phyloP scores from a whole-genome alignment of 2,888 invertebrate genomes.

The Hedya salicella region DNA sequence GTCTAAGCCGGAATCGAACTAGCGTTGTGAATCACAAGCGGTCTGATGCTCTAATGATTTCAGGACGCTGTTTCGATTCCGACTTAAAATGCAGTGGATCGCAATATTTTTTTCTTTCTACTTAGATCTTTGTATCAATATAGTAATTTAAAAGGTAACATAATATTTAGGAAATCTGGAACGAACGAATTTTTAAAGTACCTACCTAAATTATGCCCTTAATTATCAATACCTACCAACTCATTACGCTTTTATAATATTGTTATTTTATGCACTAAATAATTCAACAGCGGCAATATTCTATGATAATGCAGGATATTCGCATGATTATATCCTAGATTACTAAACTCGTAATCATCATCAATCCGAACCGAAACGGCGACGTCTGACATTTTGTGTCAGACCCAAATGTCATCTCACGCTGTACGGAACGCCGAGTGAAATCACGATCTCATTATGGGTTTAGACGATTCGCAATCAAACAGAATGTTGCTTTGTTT shows the following conservation, averaged over 20 bases:
- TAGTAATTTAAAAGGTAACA: too few relatives aligned
- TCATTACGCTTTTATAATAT: not conserved
- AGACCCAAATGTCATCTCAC: slow-evolving; percentile 41
- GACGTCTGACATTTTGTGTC: slow-evolving; percentile 38
- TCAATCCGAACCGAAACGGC: slow-evolving; percentile 20
- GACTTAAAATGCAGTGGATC: too few relatives aligned
- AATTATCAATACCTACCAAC: too few relatives aligned
- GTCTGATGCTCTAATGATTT: too few relatives aligned
- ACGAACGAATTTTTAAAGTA: too few relatives aligned
- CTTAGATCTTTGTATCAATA: too few relatives aligned
- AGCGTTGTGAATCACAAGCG: too few relatives aligned
- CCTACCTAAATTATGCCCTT: too few relatives aligned
- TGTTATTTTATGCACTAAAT: not conserved
- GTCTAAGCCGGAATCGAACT: too few relatives aligned
- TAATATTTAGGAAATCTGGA: too few relatives aligned
- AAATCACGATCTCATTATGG: slow-evolving; percentile 66
- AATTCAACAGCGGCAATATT: not conserved
- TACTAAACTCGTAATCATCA: slow-evolving; percentile 33
- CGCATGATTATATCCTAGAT: slow-evolving; percentile 30
- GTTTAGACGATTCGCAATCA: slow-evolving; percentile 58
- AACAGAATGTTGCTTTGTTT: slow-evolving; percentile 50
- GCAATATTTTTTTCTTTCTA: too few relatives aligned
- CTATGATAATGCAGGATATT: slow-evolving; percentile 9
- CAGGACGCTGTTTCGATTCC: too few relatives aligned
- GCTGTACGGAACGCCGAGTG: slow-evolving; percentile 46